Percentiles rank a stretch among this genome's conserved stretches.
These are phyloP conservation scores for Tyto alba DNA, from an alignment of 2,113 vertebrate species.

Conservation along the genomic window DNA sequence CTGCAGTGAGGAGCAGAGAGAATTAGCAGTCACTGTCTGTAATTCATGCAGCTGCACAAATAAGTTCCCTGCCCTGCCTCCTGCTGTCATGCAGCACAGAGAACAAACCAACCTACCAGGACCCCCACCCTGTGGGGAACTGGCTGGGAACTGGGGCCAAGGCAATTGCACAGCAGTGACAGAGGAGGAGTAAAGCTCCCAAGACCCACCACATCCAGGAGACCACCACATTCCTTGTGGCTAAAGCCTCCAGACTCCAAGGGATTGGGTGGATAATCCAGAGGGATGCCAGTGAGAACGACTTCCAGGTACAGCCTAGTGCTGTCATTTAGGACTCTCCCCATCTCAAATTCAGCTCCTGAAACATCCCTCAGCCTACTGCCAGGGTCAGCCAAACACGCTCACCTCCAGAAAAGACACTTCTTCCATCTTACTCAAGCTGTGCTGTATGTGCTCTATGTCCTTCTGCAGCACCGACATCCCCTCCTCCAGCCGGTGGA, in stretches of 20 bases:
- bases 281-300: neutral
- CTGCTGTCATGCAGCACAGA: neutral
- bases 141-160: neutral
- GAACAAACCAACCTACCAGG: neutral
- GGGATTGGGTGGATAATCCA: neutral
- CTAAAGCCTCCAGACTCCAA: neutral
- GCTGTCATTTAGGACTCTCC: neutral
- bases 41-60: slow-evolving; percentile 1
- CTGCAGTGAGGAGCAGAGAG: slow-evolving; percentile 57
- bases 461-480: slow-evolving; percentile 66
- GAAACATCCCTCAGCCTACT: neutral
- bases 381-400: neutral
- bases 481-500: slow-evolving; percentile 51
- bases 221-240: neutral
- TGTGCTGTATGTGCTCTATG: slow-evolving; percentile 43
- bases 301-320: neutral
- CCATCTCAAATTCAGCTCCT: neutral
- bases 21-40: slow-evolving; percentile 31
- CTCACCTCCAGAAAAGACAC: slow-evolving; percentile 69
- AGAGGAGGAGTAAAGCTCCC: neutral
- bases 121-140: neutral
- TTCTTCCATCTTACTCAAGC: slow-evolving; percentile 27
- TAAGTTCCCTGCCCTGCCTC: neutral
- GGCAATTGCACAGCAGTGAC: neutral
- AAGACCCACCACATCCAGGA: neutral